Base-by-base conservation (phyloP, 2,797 vertebrate genomes). In the Echiichthys vipera region DNA sequence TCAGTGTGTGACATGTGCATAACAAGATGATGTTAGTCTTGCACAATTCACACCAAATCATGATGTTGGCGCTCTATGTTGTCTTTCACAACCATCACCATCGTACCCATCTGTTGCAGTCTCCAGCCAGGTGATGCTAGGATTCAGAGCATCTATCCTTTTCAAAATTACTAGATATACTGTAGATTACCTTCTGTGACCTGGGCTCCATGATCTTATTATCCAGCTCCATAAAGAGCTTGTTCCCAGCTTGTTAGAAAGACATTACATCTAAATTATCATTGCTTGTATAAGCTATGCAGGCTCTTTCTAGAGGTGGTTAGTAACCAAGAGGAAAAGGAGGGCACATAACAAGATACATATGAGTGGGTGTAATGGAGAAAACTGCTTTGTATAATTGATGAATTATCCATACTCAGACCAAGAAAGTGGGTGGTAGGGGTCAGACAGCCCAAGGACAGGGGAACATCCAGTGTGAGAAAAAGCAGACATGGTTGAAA, bases 231-330 rank as follows among this genome's bases (percentile, higher is more conserved):
- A 80, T 81, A 65, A 82, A 81, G 55, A 78, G 49, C 62, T 76
- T 59, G 63, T 84, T 81, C 39, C 65, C 55, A 70, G 77, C 83
- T 87, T 81, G 78, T 89, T 88, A 77, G 65, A 78, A 81, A 83
- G 68, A 57, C 57, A 81, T 85, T 82, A 83, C 24, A 70, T 54
- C 45, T 72, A 76, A 83, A 85, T 74, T 57, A 71, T 71, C 69
- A 64, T 74, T 82, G 59, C 51, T 43, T 39, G 49, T 66, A 62
- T 47, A 40, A 37, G 55, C 63, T 72, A 46, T 56, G 34, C 22
- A 13, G 36, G 5, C 62, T 43, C 63, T 76, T 73, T 65, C 54
- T 62, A 8, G 40, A 78, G 71, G 71, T 6, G 10, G 65, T 67
- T 74, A 56, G 71, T 12, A 70, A 57, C 61, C 22, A 43, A 25